Base-by-base conservation (phyloP, 2,113 vertebrate genomes). In the Callopanchax toddi region DNA sequence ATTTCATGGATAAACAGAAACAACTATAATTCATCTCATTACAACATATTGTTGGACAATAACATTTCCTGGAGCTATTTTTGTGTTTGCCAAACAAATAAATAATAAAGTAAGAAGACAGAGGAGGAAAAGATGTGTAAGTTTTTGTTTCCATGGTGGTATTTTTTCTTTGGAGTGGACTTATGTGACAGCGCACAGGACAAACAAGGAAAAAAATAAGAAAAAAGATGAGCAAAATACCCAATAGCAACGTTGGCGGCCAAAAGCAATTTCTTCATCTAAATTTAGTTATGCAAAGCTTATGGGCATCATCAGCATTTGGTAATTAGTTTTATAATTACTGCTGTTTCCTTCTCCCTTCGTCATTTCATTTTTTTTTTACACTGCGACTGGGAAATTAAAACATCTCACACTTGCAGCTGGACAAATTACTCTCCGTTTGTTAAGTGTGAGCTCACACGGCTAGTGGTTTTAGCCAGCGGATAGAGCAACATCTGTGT, bases 301-400 rank as follows among this genome's bases (percentile, higher is more conserved):
- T 96, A 92, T 95, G 95, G 95, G 96, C 95, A 96, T 96, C 96
- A 96, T 98, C 96, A 98, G 94, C 95, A 94, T 97, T 97, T 96
- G 95, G 95, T 98, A 98, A 98, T 98, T 98, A 99, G 94, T 99
- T 99, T 99, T 97, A 97, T 98, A 98, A 99, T 99, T 98, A 98
- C 96, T 95, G 93, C 95, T 95, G 96, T 97, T 97, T 96, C 94
- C 93, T 93, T 95, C 93, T 68, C 73, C 21, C 79, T 94, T 94
- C 94, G 95, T 96, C 95, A 93, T 94, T 96, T 93, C 94, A 95
- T 95, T 97, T 96, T 95, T 95, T 95, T n/a, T 95, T 74, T 95
- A 95, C 94, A 95, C 94, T 92, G 93, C 93, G 91, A 94, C 93
- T 89, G 91, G 94, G 93, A 94, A 97, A 95, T 95, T 94, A 94